Percentiles rank a stretch among this genome's conserved stretches.
Evolutionary conservation across 2,797 vertebrate species (phyloP).

Genomic region (Gadopsis marmoratus): DNA sequence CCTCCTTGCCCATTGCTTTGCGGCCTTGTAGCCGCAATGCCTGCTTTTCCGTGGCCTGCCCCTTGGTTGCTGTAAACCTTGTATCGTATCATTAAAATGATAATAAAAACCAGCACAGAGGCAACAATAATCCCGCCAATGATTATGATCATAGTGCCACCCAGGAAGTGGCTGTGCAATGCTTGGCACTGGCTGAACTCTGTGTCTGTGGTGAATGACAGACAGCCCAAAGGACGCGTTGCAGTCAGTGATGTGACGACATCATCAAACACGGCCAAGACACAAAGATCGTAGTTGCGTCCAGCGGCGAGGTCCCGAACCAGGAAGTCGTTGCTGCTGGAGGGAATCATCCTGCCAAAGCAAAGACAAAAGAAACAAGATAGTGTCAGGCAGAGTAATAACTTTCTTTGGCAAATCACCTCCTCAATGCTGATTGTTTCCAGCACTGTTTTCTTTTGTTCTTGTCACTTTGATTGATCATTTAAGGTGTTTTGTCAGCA

Average conservation of each 20-base stretch:
- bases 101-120: constrained; percentile 95
- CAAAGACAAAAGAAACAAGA: constrained; percentile 22
- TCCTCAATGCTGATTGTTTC: background rate
- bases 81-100: constrained; percentile 96
- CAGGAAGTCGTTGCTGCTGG: constrained; percentile 91
- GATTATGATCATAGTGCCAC: constrained; percentile 96
- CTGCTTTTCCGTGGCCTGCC: constrained; percentile 81
- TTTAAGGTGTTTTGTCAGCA: background rate
- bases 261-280: constrained; percentile 91
- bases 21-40: constrained; percentile 67
- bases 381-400: background rate
- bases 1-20: constrained; percentile 83
- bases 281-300: constrained; percentile 90
- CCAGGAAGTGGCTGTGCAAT: constrained; percentile 91
- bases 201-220: constrained; percentile 90
- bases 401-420: background rate
- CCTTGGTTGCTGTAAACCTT: constrained; percentile 92
- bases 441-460: background rate
- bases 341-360: constrained; percentile 90
- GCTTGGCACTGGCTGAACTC: constrained; percentile 90
- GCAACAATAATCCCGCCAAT: constrained; percentile 97
- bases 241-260: constrained; percentile 90
- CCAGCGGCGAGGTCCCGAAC: constrained; percentile 90
- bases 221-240: constrained; percentile 90
- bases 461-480: background rate